Base-by-base conservation (phyloP, 2,888 invertebrate genomes). In the Noctua janthe region DNA sequence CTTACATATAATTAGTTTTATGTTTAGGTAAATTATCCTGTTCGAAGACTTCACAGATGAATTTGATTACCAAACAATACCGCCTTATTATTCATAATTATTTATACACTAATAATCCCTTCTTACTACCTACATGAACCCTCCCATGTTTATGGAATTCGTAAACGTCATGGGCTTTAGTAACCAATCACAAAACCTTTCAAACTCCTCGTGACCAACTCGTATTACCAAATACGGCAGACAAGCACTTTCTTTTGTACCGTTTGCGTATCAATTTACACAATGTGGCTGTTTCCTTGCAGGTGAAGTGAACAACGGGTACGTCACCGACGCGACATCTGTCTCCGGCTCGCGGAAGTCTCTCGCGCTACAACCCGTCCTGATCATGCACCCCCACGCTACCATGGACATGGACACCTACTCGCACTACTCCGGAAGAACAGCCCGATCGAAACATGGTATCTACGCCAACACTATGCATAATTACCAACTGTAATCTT, bases 301-400 rank as follows among this genome's bases (percentile, higher is more conserved):
- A 99, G 99, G 99, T 86, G 99, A 99, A 97, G 98, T 99, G 88
- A 99, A 99, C 96, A 98, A 98, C 91, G 99, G 98, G 13, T 99
- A 98, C 94, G 98, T 99, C 82, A 98, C 98, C 23, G 99, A 99
- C 94, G 98, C 98, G 49, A 98, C 98, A 87, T 99, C 99, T 87
- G 97, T 99, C 75, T 98, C 98, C 17, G 98, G 98, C 0, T 99
- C 99, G 1, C 97, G 99, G 78, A 99, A 99, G 94, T 99, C 99
- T 0, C 97, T 99, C 13, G 99, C 99, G 75, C 96, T 99, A 17
- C 98, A 99, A 94, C 99, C 99, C 3, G 99, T 99, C 15, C 96
- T 99, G 74, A 96, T 99, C 90, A 98, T 98, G 97, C 98, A 98
- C 64, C 98, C 98, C 1, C 97, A 97, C 91, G 95, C 97, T 0